These are phyloP conservation scores for Deilephila elpenor DNA, from an alignment of 2,888 invertebrate genomes.

Conservation along the genomic window DNA sequence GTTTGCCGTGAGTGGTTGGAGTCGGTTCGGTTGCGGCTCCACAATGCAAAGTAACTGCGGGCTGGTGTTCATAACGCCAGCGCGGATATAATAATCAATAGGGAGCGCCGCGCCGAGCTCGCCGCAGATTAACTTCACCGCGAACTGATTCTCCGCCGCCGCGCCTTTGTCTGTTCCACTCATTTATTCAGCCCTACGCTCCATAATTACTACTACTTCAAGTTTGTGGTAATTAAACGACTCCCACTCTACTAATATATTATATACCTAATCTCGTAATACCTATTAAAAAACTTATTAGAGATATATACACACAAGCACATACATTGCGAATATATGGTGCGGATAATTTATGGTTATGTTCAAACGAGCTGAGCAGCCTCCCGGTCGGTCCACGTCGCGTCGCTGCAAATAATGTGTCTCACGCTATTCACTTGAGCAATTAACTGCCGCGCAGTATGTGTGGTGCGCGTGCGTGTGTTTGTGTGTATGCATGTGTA, in stretches of 20 bases:
- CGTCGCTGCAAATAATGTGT: neutral
- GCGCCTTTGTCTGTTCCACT: slow-evolving; percentile 10
- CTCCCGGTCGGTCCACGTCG: too few species aligned
- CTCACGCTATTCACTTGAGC: neutral
- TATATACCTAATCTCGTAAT: neutral
- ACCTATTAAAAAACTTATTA: neutral
- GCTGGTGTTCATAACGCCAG: slow-evolving; percentile 11
- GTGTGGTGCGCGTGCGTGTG: neutral
- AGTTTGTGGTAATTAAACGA: neutral
- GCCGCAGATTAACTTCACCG: slow-evolving; percentile 22
- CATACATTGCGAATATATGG: too few species aligned
- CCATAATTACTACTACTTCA: neutral
- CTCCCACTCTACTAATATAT: neutral
- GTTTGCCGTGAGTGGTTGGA: neutral
- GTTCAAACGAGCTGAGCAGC: too few species aligned
- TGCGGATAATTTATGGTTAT: too few species aligned
- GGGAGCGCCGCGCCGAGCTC: slow-evolving; percentile 3
- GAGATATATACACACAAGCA: neutral
- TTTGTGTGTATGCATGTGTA: neutral
- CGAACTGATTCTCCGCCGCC: neutral
- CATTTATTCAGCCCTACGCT: neutral
- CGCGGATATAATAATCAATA: slow-evolving; percentile 26
- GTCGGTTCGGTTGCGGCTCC: neutral
- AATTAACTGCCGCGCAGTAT: neutral
- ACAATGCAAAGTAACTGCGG: slow-evolving; percentile 18